Conservation (phyloP, 2,888 invertebrate genomes). For the Iselma pallidipennis region DNA sequence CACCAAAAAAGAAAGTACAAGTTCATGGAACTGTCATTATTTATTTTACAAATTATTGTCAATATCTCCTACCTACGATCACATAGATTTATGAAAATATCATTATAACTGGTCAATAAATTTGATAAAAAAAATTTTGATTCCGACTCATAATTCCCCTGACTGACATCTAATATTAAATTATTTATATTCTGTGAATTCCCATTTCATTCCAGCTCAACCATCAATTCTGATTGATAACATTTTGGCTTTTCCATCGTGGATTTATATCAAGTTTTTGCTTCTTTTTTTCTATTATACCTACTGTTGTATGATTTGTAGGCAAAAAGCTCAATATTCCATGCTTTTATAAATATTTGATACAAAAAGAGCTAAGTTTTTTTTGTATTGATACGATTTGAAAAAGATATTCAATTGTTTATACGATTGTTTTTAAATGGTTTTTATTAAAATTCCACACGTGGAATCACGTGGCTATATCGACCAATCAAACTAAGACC, state of each 20-base stretch:
- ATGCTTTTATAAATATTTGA: not conserved
- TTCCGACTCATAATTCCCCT: not conserved
- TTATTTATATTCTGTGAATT: not conserved
- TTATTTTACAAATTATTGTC: too few relatives aligned
- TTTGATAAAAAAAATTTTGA: not conserved
- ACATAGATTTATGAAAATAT: too few relatives aligned
- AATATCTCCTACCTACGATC: not conserved
- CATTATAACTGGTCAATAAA: too few relatives aligned
- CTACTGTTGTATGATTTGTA: too few relatives aligned
- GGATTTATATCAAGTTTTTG: too few relatives aligned
- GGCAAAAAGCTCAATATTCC: not conserved
- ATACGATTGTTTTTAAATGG: not conserved
- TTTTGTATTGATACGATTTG: not conserved
- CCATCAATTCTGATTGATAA: not conserved
- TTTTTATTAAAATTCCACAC: not conserved
- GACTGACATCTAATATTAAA: not conserved
- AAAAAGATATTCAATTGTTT: not conserved
- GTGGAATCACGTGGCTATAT: constrained; percentile 39
- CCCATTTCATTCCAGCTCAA: not conserved
- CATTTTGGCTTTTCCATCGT: too few relatives aligned
- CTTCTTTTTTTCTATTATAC: too few relatives aligned
- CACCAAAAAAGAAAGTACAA: not conserved
- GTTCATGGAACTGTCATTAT: not conserved
- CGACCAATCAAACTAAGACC: constrained; percentile 50
- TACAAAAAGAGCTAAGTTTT: too few relatives aligned